Base-by-base conservation (phyloP, 1,140 invertebrate genomes). In the Megalonaias nervosa region DNA sequence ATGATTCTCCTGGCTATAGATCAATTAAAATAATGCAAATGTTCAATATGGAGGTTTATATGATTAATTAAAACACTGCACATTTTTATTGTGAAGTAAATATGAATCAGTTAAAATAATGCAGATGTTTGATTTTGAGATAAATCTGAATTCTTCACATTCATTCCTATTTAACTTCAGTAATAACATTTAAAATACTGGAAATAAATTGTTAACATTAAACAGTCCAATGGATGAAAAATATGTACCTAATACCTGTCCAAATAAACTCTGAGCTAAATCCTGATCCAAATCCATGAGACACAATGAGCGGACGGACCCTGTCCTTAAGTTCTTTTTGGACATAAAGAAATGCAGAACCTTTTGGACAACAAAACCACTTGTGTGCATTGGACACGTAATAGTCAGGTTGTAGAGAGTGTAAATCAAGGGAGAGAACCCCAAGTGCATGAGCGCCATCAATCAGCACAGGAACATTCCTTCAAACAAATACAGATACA, bases 241-340 rank as follows among this genome's bases (percentile, higher is more conserved):
- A 48, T 48, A 48, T 48, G 6, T 48, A 48, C 11, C 38, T 48
- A 48, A 75, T 79, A 89, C 89, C 90, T 85, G 89, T 74, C 90
- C 90, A 91, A 19, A 90, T 87, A 79, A 90, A 91, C 67, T 90
- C 88, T 31, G 89, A 89, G 77, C 81, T 87, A 73, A 90, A 90
- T 11, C 90, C 90, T 56, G 83, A 85, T 9, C 86, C 88, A 84
- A 87, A 88, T 19, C 90, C 90, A 86, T 90, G 89, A 17, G 90
- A 91, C 59, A 88, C 81, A 59, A 90, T 74, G 14, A 86, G 76
- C 61, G 90, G 88, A 71, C 82, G 73, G 12, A 85, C 84, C 48
- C 71, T 69, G 12, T 67, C 15, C 73, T 89, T 85, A 14, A 81
- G 67, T 17, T 84, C 84, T 75, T 78, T 83, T 38, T 77, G 82